phyloP scores from a whole-genome alignment of 2,888 invertebrate species.

The Plagodis dolabraria region DNA sequence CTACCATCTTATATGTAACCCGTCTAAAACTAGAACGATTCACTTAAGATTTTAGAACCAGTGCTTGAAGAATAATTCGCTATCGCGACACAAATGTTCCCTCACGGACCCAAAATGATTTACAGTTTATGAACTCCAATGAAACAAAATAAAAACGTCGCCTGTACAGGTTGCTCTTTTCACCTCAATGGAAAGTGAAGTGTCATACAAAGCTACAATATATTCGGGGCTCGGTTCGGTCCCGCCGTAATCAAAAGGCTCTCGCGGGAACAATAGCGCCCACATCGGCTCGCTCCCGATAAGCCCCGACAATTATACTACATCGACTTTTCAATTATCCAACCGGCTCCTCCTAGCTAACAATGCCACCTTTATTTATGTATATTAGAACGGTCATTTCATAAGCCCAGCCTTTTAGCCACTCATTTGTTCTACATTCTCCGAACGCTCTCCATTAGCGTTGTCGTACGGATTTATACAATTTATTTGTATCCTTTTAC shows the following conservation, averaged over 20 bases:
- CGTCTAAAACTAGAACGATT: conserved; percentile 28
- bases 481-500: conserved; percentile 42
- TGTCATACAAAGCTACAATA: conserved; percentile 81
- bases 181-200: conserved; percentile 75
- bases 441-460: conserved; percentile 56
- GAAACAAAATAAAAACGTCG: conserved; percentile 49
- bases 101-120: conserved; percentile 27
- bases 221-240: conserved; percentile 72
- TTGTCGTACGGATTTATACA: conserved; percentile 42
- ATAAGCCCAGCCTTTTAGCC: conserved; percentile 67
- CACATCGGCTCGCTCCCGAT: conserved; percentile 80
- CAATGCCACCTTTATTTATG: conserved; percentile 82
- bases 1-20: not conserved
- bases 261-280: conserved; percentile 83
- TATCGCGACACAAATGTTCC: conserved; percentile 15
- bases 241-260: conserved; percentile 81
- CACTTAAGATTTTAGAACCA: conserved; percentile 11
- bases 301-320: conserved; percentile 84
- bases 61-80: conserved; percentile 2
- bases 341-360: conserved; percentile 74
- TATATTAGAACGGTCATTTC: conserved; percentile 82
- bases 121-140: conserved; percentile 33
- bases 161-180: conserved; percentile 64
- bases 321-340: conserved; percentile 85
- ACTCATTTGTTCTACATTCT: conserved; percentile 49